phyloP scores from a whole-genome alignment of 1,140 invertebrate species.

The Dufourea novaeangliae region DNA sequence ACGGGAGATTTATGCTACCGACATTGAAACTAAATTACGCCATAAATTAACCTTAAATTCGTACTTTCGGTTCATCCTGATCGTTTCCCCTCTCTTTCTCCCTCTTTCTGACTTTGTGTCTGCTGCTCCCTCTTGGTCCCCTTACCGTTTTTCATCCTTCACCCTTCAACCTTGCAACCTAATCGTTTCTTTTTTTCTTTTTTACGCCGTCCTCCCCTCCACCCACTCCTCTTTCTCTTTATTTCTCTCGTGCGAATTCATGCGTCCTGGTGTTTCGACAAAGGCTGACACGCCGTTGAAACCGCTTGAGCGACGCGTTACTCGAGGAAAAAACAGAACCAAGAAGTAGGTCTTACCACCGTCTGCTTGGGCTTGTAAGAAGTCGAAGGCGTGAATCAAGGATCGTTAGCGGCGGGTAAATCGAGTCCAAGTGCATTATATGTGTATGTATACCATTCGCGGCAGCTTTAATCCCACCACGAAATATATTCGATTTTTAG shows the following conservation, averaged over 20 bases:
- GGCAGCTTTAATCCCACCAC: constrained; percentile 25
- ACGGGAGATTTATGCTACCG: constrained; percentile 63
- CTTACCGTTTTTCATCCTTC: not conserved
- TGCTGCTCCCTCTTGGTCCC: not conserved
- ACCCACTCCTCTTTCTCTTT: no score
- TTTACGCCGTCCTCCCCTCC: no score
- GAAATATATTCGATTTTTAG: no score
- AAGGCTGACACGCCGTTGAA: no score
- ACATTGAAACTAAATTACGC: constrained; percentile 69
- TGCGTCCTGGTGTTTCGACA: no score
- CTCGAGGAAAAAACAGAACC: no score
- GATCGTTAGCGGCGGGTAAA: constrained; percentile 40
- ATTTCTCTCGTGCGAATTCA: no score
- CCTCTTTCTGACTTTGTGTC: not conserved
- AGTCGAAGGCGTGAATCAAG: constrained; percentile 36
- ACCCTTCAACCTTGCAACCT: not conserved
- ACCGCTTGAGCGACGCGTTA: no score
- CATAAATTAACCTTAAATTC: constrained; percentile 70
- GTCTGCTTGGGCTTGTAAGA: no score
- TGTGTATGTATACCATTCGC: no score
- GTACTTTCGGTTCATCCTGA: constrained; percentile 46
- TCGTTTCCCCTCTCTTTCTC: constrained; percentile 4
- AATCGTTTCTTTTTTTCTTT: no score
- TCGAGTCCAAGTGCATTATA: constrained; percentile 32
- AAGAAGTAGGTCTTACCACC: no score